Base-by-base conservation (phyloP, 2,113 vertebrate genomes). In the Platichthys flesus region DNA sequence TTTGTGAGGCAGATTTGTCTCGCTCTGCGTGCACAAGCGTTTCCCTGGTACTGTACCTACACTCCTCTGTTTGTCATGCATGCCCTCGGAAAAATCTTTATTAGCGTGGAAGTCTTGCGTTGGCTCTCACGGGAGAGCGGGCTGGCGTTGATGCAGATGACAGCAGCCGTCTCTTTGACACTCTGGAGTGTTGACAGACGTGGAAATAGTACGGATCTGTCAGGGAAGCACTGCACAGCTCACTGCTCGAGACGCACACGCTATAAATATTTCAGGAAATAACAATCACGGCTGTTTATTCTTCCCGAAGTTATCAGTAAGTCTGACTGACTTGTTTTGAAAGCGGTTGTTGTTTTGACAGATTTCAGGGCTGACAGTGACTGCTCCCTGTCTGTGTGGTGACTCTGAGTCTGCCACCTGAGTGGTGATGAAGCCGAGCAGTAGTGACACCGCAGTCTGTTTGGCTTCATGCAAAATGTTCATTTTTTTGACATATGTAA, bases 41-140 rank as follows among this genome's bases (percentile, higher is more conserved):
- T 85, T 79, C 78, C 86, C 31, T n/a, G 71, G 35, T 92, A 87
- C 89, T 87, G 83, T 91, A 90, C 83, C 88, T 84, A 71, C 85
- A 71, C 86, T 76, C 75, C 76, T 76, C 79, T 78, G 66, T 91
- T 92, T 92, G 90, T 91, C 90, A 86, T 83, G 88, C 92, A 90
- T 93, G 88, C 87, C 85, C 81, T 87, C 72, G 9, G 80, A 91
- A 92, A 31, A 85, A 87, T 93, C 92, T 89, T 92, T 92, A 92
- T 92, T 92, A 83, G 90, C 45, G 61, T 82, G 83, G 85, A 89
- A 90, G 81, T 89, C 86, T 88, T 81, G 88, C 74, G 58, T 13
- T 52, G 65, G 42, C 58, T 85, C 85, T 76, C 79, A 13, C 9
- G 80, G 79, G 83, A 84, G 81, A 72, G 63, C 40, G 10, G 54